phyloP scores from a whole-genome alignment of 2,113 vertebrate genomes.

The Coracopsis vasa region DNA sequence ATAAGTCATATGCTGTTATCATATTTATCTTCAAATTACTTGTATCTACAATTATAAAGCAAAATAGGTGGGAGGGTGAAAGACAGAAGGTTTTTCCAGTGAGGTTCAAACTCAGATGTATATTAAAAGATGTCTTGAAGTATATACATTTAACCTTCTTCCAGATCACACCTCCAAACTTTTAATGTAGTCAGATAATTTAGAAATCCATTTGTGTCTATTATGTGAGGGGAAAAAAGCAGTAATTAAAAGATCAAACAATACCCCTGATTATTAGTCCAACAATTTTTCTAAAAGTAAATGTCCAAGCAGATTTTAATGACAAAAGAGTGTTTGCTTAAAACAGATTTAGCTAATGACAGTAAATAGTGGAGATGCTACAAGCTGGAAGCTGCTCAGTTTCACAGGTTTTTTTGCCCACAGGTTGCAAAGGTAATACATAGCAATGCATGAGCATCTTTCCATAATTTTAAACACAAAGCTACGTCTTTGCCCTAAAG shows the following conservation, averaged over 20 bases:
- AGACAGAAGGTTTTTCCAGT: neutral
- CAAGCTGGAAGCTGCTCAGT: neutral
- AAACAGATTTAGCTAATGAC: neutral
- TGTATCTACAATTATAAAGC: neutral
- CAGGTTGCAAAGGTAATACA: neutral
- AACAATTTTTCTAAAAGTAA: neutral
- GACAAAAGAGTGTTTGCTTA: neutral
- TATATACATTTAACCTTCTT: neutral
- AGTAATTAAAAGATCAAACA: neutral
- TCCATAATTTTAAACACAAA: neutral
- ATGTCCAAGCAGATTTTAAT: neutral
- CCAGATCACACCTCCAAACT: neutral
- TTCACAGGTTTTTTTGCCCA: neutral
- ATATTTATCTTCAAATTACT: neutral
- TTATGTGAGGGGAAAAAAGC: accelerated
- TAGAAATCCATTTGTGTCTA: neutral
- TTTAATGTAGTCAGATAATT: neutral
- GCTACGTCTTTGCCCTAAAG: neutral
- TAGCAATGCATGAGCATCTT: neutral
- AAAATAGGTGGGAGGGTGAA: neutral
- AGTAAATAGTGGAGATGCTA: neutral
- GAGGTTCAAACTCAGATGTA: neutral
- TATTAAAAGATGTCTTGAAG: neutral
- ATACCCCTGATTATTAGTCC: neutral
- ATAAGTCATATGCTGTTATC: neutral